Conservation (phyloP, 2,797 vertebrate genomes). For the Hybognathus amarus region DNA sequence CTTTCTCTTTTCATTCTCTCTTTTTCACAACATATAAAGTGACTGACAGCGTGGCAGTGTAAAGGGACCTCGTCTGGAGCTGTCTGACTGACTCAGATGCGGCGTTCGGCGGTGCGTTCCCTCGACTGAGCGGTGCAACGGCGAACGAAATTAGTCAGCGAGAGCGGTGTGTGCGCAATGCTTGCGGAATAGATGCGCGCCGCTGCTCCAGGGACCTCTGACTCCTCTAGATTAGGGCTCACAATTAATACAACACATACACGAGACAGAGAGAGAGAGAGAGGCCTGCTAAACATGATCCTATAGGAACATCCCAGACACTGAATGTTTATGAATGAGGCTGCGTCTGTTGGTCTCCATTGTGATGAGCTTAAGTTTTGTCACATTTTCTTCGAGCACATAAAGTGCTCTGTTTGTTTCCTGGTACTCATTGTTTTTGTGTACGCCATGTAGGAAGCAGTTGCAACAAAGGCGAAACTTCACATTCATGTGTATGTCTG, state of each 20-base stretch:
- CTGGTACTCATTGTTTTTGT: constrained; percentile 7
- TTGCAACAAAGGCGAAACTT: constrained; percentile 32
- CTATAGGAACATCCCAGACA: constrained; percentile 53
- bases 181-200: constrained; percentile 66
- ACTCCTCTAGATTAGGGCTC: constrained; percentile 71
- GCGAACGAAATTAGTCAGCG: constrained; percentile 71
- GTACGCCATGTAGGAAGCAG: constrained; percentile 14
- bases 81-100: constrained; percentile 61
- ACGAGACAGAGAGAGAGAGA: constrained; percentile 24
- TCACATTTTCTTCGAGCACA: neutral
- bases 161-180: constrained; percentile 48
- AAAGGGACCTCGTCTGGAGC: constrained; percentile 61
- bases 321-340: constrained; percentile 40
- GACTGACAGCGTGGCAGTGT: constrained; percentile 60
- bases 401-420: constrained; percentile 31
- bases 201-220: constrained; percentile 64
- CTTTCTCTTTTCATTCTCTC: constrained; percentile 53
- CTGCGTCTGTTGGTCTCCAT: constrained; percentile 27
- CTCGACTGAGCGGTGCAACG: constrained; percentile 64
- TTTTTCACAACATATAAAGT: constrained; percentile 54
- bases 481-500: constrained; percentile 34
- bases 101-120: constrained; percentile 50
- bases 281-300: constrained; percentile 41
- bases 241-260: constrained; percentile 68
- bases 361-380: constrained; percentile 12